These are phyloP conservation scores for Coronaproctus castanopsis DNA, from an alignment of 2,888 invertebrate species.

Conservation along the genomic window DNA sequence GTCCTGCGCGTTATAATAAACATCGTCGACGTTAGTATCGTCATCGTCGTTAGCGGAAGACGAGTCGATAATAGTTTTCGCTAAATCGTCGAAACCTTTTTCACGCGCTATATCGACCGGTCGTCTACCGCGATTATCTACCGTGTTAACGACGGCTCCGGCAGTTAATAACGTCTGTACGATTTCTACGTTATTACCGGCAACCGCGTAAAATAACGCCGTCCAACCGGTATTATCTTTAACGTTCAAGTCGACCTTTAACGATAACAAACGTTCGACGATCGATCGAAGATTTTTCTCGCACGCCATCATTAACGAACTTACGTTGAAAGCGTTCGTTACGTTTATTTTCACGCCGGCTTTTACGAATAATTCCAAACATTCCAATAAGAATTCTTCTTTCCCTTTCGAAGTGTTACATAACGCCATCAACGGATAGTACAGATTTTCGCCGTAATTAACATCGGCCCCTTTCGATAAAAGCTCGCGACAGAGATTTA, in stretches of 20 bases:
- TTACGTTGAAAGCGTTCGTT: neutral
- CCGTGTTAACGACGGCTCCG: neutral
- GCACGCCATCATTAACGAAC: neutral
- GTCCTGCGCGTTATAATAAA: too few relatives aligned
- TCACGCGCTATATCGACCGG: neutral
- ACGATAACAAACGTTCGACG: neutral
- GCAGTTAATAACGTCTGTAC: neutral
- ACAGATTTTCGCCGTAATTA: neutral
- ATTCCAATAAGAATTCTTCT: neutral
- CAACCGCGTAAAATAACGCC: neutral
- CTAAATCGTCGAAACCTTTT: too few relatives aligned
- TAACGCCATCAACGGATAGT: neutral
- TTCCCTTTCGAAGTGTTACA: neutral
- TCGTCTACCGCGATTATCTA: neutral
- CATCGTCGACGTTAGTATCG: too few relatives aligned
- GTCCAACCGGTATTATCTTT: neutral
- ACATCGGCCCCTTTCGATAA: neutral
- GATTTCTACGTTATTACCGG: neutral
- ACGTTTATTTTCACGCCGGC: neutral
- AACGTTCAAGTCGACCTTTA: neutral
- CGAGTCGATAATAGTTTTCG: too few relatives aligned
- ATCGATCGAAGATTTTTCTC: neutral
- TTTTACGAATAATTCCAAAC: neutral
- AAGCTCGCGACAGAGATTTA: neutral
- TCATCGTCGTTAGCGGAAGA: too few relatives aligned